Base-by-base conservation (phyloP, 2,113 vertebrate species). In the Proteles cristata region DNA sequence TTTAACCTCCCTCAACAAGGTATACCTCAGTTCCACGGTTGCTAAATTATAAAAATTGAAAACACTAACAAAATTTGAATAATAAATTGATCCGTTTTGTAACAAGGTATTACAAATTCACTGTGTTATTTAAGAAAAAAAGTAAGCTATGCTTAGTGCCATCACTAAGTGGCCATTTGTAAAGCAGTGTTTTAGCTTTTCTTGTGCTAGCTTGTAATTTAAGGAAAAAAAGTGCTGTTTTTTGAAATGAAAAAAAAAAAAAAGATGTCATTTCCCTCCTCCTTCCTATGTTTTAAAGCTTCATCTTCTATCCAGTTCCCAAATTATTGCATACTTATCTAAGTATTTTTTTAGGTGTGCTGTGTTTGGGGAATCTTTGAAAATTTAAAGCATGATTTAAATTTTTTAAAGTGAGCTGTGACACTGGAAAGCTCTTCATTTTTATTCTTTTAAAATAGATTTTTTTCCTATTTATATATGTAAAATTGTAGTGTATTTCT, bases 1-100 rank as follows among this genome's bases (percentile, higher is more conserved):
- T 98, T 98, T 99, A 99, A 99, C 99, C 99, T 99, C 99, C 99
- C 99, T 99, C 99, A 99, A 99, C 99, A 99, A 99, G 99, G 99
- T 99, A 99, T 99, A 99, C 99, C 99, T 99, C 99, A 99, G 99
- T 99, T 99, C 99, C 99, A 99, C 98, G 99, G 98, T 98, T 82
- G 99, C 99, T 99, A 98, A 99, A 99, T 98, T 98, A 98, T 98
- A 98, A 98, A 98, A 97, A 98, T 98, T 98, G 99, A 99, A 98
- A 99, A 99, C 99, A 99, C 99, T 99, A 99, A 99, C 97, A 84
- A 97, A 98, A 98, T 98, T 98, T 68, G 98, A 99, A 98, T 98
- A 98, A 99, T 98, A 98, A 99, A 98, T 97, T 2, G 96, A 98
- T 98, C 98, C 98, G 98, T 98, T 99, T 99, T 98, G 98, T 99